These are phyloP conservation scores for Delia radicum DNA, from an alignment of 1,140 invertebrate species.

Conservation along the genomic window DNA sequence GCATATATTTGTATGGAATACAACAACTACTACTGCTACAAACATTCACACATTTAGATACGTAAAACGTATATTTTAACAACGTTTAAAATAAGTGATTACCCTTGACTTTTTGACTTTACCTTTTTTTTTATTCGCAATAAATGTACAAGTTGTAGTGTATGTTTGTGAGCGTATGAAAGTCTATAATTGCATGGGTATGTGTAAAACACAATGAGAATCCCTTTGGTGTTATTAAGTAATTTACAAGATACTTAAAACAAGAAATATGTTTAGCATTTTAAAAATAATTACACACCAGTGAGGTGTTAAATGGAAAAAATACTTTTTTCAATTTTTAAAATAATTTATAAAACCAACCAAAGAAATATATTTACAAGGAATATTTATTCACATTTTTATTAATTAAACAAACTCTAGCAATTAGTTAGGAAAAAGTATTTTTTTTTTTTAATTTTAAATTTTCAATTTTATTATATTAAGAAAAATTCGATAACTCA, in stretches of 20 bases:
- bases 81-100: slow-evolving; percentile 21
- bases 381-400: too few species aligned
- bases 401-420: too few species aligned
- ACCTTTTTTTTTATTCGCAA: not conserved
- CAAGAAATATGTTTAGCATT: slow-evolving; percentile 22
- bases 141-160: not conserved
- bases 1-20: not conserved
- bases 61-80: not conserved
- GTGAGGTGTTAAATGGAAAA: slow-evolving; percentile 10
- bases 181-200: not conserved
- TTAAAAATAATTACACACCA: slow-evolving; percentile 19
- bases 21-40: not conserved
- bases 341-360: not conserved
- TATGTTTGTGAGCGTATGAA: not conserved
- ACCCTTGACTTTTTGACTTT: slow-evolving; percentile 24
- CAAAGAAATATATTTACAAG: not conserved
- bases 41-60: not conserved
- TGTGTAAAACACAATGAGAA: slow-evolving; percentile 6
- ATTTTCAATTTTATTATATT: too few species aligned
- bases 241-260: slow-evolving; percentile 23
- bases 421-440: too few species aligned
- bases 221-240: slow-evolving; percentile 23
- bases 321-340: not conserved
- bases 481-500: too few species aligned
- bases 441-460: too few species aligned